phyloP scores from a whole-genome alignment of 30 jellyfish, hydroid and myxozoan genomes.

The Aurelia aurita region DNA sequence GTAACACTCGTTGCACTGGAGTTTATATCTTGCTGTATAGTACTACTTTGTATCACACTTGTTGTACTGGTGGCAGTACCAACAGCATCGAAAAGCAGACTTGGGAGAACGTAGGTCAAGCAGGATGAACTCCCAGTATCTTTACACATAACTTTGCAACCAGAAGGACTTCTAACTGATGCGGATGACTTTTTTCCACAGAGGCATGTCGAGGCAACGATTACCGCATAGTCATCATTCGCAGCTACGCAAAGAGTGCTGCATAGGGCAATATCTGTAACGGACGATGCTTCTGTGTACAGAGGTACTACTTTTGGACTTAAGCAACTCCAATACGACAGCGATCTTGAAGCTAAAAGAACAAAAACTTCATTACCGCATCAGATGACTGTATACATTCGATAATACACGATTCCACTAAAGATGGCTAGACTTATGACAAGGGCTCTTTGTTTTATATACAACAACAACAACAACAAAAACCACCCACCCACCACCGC shows the following conservation, averaged over 20 bases:
- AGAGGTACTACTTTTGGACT: conserved; percentile 4
- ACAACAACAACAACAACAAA: no score
- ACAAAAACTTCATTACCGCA: not conserved
- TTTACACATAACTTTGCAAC: not conserved
- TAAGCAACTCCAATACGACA: not conserved
- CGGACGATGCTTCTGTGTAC: not conserved
- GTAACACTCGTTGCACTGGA: no score
- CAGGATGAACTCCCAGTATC: not conserved
- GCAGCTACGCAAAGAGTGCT: not conserved
- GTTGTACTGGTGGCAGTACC: no score
- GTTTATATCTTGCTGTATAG: no score
- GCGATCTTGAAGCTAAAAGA: no score
- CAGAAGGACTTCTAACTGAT: not conserved
- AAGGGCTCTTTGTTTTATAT: no score
- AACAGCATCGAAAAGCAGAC: not conserved
- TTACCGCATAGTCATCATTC: not conserved
- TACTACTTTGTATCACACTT: no score
- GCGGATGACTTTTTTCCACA: not conserved
- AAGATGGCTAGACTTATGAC: no score
- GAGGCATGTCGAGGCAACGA: not conserved
- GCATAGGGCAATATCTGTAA: conserved; percentile 2
- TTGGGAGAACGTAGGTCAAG: not conserved
- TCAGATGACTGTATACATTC: no score
- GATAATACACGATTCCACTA: no score
- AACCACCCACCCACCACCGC: no score